Base-by-base conservation (phyloP, 2,888 invertebrate species). In the Scrobipalpa costella region DNA sequence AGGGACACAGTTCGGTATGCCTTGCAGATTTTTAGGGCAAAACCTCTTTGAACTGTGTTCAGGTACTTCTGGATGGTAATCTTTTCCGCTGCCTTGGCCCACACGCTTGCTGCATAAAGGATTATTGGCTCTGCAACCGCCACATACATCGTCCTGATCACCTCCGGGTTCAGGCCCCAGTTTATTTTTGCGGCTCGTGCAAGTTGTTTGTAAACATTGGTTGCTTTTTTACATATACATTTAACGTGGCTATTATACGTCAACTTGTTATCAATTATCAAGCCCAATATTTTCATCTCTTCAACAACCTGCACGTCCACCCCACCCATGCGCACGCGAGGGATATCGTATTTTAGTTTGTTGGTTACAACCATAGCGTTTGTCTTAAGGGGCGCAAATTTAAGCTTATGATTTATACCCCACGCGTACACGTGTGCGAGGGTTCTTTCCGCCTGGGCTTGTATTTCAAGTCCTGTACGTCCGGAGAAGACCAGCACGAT, bases 1-100 rank as follows among this genome's bases (percentile, higher is more conserved):
- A 70, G 57, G 1, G 67, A 68, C 13, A 65, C 66, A 0, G 70
- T 69, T 0, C 68, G 60, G 21, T 69, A 70, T 0, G 67, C 63
- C 15, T 36, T 55, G 5, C 63, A 63, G 0, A 70, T n/a, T 6
- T 67, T 70, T 9, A 66, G 68, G 0, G 64, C 68, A 1, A 69
- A 61, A 0, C 67, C 63, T 0, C 68, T 19, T 61, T 52, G 52
- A 1, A 33, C 52, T 0, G 60, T 2, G 5, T 40, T 15, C 0
- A 57, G 33, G 3, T 33, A 9, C 6, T 63, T 69, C 0, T 21
- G 11, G 0, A 50, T 11, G 0, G 60, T 50, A 7, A 59, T 3
- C 7, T 49, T 49, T 3, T 49, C 8, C 2, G 49, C 17, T 17
- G 49, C 49, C 5, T 2, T 2, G 1, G 64, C 68, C 68, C 69